Evolutionary conservation across 2,888 invertebrate genomes (phyloP), one percentile per base, ranked within the genome.

Genomic region (Noctua janthe): DNA sequence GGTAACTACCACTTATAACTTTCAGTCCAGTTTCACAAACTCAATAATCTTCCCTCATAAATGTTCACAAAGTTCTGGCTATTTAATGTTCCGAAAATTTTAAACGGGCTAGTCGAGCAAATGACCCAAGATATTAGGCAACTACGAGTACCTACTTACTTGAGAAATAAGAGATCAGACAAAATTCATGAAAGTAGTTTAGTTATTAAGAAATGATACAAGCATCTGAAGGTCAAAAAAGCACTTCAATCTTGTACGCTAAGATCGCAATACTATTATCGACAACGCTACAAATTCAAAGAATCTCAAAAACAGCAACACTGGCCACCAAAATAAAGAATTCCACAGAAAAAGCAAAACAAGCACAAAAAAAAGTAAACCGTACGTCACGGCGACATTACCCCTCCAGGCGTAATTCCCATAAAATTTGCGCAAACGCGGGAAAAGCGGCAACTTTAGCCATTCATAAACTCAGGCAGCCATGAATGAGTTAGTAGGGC

Each of bases 361-460:
- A n/a, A 59, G 71, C 54, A 70, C 8, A 56, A n/a, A 82, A 76
- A 29, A 77, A 76, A 74, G 73, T 43, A 47, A 64, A 35, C 70
- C 86, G 54, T 83, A 78, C 81, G 72, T 84, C 84, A 85, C 71
- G 13, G 73, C 76, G 78, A 84, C 87, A 85, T 88, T 84, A 85
- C 75, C 83, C 81, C 76, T 62, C 82, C 75, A 85, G 87, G 78
- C 84, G 79, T 66, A 86, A 85, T 82, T 86, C 74, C 89, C 84
- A 91, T 92, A 92, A 92, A 93, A 92, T 92, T 92, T 91, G 89
- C 88, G 89, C 89, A 85, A 92, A 92, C 89, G 89, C 86, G 89
- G 90, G 85, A 84, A 91, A 86, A 87, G 84, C 83, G 82, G 86
- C 71, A 86, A 90, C 87, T 91, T 90, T 90, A 81, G 81, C 85